A percentile compares a stretch with the other conserved stretches of the same genome.
phyloP scores from a whole-genome alignment of 1,140 invertebrate genomes.

The Pseudomyrmex dendroicus region DNA sequence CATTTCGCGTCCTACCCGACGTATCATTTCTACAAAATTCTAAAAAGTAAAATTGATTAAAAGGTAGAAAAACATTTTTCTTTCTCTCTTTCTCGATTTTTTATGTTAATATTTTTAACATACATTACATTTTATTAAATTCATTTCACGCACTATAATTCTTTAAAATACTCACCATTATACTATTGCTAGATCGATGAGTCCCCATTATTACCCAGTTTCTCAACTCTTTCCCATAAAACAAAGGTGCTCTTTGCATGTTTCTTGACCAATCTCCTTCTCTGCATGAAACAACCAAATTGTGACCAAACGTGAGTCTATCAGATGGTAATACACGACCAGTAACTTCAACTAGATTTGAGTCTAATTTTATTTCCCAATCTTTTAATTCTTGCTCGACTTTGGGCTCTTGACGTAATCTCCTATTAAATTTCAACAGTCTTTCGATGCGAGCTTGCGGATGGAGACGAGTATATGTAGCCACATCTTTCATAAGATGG shows the following conservation, averaged over 20 bases:
- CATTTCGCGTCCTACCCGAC: conserved; percentile 84
- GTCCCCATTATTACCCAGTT: conserved; percentile 72
- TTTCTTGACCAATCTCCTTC: conserved; percentile 87
- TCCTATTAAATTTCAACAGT: conserved; percentile 86
- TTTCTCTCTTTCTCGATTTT: too few relatives aligned
- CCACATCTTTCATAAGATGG: conserved; percentile 87
- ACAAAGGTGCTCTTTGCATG: conserved; percentile 84
- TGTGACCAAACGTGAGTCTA: conserved; percentile 84
- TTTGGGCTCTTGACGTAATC: conserved; percentile 85
- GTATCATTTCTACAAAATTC: conserved; percentile 61
- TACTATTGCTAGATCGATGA: background rate
- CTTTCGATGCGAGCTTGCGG: conserved; percentile 87
- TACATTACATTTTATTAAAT: too few relatives aligned
- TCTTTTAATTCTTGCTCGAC: conserved; percentile 86
- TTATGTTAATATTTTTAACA: background rate
- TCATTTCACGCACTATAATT: too few relatives aligned
- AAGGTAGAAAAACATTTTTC: background rate
- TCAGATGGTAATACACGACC: conserved; percentile 87
- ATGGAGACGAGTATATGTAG: conserved; percentile 88
- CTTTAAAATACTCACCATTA: conserved; percentile 50
- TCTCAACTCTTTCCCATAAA: conserved; percentile 44
- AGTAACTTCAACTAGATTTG: conserved; percentile 86
- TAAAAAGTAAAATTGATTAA: conserved; percentile 46
- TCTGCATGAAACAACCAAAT: conserved; percentile 7
- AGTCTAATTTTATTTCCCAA: conserved; percentile 88